A percentile compares a stretch with the other conserved stretches of the same genome.
Evolutionary conservation across 1,140 invertebrate species (phyloP).

Genomic region (Andricus grossulariae): DNA sequence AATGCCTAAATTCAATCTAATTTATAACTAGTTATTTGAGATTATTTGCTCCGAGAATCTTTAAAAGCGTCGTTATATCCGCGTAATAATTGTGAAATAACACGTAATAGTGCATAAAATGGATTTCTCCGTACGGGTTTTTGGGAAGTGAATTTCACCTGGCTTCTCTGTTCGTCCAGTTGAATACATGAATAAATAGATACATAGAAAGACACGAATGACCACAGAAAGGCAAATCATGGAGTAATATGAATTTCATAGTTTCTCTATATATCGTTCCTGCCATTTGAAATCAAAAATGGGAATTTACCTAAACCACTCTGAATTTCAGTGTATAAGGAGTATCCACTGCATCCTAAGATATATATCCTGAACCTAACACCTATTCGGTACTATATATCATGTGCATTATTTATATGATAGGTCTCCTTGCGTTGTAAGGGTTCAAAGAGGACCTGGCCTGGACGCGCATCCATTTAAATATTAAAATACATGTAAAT

Average conservation of each 20-base stretch:
- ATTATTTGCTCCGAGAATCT: too few relatives aligned
- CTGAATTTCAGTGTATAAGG: not conserved
- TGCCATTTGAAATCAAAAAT: not conserved
- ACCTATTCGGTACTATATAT: not conserved
- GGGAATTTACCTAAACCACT: slow-evolving; percentile 22
- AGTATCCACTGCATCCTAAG: not conserved
- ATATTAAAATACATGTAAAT: slow-evolving; percentile 50
- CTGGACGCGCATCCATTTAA: slow-evolving; percentile 37
- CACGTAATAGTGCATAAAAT: too few relatives aligned
- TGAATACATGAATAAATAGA: not conserved
- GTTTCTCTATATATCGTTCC: not conserved
- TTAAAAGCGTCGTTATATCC: too few relatives aligned
- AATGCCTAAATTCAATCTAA: too few relatives aligned
- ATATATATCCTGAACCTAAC: not conserved
- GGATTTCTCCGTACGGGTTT: too few relatives aligned
- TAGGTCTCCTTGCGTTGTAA: not conserved
- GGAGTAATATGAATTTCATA: slow-evolving; percentile 7
- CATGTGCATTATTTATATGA: not conserved
- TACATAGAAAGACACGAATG: not conserved
- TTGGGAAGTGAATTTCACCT: too few relatives aligned
- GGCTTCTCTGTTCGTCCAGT: not conserved
- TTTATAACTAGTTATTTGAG: too few relatives aligned
- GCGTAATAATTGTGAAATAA: too few relatives aligned
- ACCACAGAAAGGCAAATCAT: not conserved
- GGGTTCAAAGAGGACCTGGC: slow-evolving; percentile 26